A percentile compares a stretch with the other conserved stretches of the same genome.
These are phyloP conservation scores for Naja naja DNA, from an alignment of 2,113 vertebrate species.

Conservation along the genomic window DNA sequence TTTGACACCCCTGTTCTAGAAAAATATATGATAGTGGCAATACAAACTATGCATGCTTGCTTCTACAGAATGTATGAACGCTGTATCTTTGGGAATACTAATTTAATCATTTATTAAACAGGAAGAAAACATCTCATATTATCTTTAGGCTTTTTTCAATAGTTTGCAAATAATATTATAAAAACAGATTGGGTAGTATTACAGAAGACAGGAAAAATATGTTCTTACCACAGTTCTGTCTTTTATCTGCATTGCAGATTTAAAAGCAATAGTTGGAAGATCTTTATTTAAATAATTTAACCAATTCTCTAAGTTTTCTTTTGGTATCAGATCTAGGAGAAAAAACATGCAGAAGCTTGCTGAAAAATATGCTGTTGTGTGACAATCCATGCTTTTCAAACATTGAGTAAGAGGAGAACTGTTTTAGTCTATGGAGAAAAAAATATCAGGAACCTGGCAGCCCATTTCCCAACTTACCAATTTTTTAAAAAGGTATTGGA, in stretches of 20 bases:
- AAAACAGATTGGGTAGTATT: rapidly evolving
- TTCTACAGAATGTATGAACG: background rate
- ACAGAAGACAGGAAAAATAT: background rate
- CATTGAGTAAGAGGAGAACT: background rate
- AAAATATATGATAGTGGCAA: background rate
- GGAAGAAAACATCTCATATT: constrained; percentile 14
- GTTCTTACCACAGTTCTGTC: constrained; percentile 74
- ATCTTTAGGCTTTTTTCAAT: constrained; percentile 48
- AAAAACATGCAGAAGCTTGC: background rate
- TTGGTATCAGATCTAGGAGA: constrained; percentile 87
- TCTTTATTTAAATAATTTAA: constrained; percentile 80
- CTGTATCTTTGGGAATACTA: background rate
- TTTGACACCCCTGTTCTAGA: background rate
- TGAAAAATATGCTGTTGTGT: background rate
- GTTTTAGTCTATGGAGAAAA: background rate
- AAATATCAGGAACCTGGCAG: background rate
- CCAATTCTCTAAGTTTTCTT: constrained; percentile 84
- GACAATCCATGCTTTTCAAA: background rate
- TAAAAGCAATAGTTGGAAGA: constrained; percentile 87
- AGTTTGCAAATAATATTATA: constrained; percentile 11
- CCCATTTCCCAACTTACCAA: background rate
- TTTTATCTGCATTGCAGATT: constrained; percentile 74
- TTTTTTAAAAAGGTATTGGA: background rate
- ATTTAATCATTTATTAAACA: background rate
- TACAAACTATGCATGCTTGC: background rate